Conservation (phyloP, 1,140 invertebrate species). For the Apis laboriosa region DNA sequence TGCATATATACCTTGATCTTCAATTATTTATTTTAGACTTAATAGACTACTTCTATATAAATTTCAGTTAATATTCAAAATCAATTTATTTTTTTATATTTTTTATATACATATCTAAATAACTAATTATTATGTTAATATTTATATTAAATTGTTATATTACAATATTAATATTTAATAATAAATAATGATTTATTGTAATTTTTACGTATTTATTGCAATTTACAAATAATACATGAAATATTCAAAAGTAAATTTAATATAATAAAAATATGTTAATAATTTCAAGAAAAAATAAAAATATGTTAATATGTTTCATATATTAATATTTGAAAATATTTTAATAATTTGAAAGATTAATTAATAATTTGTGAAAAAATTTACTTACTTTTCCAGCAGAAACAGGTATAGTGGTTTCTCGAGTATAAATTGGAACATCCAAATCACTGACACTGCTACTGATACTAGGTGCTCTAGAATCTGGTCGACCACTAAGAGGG, state of each 20-base stretch:
- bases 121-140: no score
- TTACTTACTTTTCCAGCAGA: conserved; percentile 73
- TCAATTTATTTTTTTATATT: neutral
- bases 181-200: neutral
- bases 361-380: neutral
- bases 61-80: neutral
- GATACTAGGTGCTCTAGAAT: conserved; percentile 80
- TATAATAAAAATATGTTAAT: neutral
- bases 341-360: neutral
- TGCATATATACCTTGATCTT: neutral
- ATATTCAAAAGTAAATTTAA: neutral
- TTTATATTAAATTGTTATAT: no score
- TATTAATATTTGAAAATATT: neutral
- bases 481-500: conserved; percentile 70
- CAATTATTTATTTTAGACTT: neutral
- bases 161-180: neutral
- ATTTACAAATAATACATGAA: neutral
- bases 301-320: neutral
- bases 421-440: conserved; percentile 82
- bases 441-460: conserved; percentile 83
- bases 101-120: no score
- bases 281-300: neutral
- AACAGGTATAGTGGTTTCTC: conserved; percentile 76
- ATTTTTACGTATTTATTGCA: neutral
- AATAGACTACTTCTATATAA: no score